Conservation (phyloP, 2,888 invertebrate genomes). For the Cerastis leucographa region DNA sequence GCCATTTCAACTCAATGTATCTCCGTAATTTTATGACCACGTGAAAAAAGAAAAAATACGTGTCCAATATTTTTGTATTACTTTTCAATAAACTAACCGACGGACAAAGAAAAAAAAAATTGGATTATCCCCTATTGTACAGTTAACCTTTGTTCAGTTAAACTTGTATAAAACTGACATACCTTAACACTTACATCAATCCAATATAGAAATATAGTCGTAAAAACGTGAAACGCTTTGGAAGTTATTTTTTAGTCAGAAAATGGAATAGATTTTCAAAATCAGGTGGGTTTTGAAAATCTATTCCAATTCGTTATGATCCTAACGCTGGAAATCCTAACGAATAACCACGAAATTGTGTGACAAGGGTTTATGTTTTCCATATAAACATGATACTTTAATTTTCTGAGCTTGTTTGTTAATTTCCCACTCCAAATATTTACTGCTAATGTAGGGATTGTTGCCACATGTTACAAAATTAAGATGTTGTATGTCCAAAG, state of each 20-base stretch:
- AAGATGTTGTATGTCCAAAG: constrained; percentile 46
- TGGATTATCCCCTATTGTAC: too few relatives aligned
- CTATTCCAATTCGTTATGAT: background rate
- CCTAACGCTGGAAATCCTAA: background rate
- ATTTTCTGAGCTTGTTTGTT: constrained; percentile 34
- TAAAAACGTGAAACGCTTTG: background rate
- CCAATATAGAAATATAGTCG: background rate
- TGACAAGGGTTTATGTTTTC: constrained; percentile 21
- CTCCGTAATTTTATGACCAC: too few relatives aligned
- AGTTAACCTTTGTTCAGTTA: too few relatives aligned
- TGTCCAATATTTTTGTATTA: too few relatives aligned
- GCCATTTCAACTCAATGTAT: too few relatives aligned
- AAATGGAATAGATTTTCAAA: too few relatives aligned
- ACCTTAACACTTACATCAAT: background rate
- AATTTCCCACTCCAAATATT: constrained; percentile 30
- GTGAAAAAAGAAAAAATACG: too few relatives aligned
- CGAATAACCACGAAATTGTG: constrained; percentile 4
- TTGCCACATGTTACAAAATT: constrained; percentile 48
- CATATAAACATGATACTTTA: constrained; percentile 22
- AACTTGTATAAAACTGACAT: background rate
- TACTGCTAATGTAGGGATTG: constrained; percentile 12
- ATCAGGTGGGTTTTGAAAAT: background rate
- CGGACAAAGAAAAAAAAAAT: too few relatives aligned
- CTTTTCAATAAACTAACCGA: too few relatives aligned
- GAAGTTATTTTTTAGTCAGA: background rate